A percentile compares a stretch with the other conserved stretches of the same genome.
Conservation (phyloP, 2,888 invertebrate species). For the Rugalucina vietnamica region DNA sequence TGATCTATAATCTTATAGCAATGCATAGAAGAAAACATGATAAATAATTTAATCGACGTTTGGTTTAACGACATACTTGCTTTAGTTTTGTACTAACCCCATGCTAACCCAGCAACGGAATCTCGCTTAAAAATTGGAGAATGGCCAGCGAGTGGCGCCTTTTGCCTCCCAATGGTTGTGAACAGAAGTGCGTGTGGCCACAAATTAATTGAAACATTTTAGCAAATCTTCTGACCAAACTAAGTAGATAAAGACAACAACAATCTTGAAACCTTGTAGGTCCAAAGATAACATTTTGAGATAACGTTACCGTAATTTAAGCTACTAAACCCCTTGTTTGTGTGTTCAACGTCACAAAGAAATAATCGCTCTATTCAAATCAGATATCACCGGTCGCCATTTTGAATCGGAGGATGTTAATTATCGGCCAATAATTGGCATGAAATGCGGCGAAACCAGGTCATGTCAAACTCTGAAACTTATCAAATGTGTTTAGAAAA, state of each 20-base stretch:
- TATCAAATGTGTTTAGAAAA: neutral
- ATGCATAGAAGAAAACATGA: too few species aligned
- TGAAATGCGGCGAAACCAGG: neutral
- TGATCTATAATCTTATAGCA: too few species aligned
- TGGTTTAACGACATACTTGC: too few species aligned
- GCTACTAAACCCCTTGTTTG: neutral
- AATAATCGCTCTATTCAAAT: neutral
- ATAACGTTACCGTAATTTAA: neutral
- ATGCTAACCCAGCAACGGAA: neutral
- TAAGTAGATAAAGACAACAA: neutral
- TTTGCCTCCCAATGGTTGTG: slow-evolving; percentile 4
- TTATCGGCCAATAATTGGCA: neutral
- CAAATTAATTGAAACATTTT: neutral
- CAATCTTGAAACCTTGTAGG: neutral
- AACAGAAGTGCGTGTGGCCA: slow-evolving; percentile 1
- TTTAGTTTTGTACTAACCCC: too few species aligned
- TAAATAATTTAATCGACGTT: too few species aligned
- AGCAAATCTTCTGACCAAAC: neutral
- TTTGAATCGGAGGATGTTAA: slow-evolving; percentile 3
- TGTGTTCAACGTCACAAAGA: neutral
- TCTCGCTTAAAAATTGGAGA: neutral
- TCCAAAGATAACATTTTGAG: neutral
- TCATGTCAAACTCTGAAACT: neutral
- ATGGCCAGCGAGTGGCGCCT: neutral
- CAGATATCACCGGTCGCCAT: neutral